Evolutionary conservation across 2,888 invertebrate species (phyloP), one percentile per base, ranked within the genome.

Genomic region (Allygus modestus): DNA sequence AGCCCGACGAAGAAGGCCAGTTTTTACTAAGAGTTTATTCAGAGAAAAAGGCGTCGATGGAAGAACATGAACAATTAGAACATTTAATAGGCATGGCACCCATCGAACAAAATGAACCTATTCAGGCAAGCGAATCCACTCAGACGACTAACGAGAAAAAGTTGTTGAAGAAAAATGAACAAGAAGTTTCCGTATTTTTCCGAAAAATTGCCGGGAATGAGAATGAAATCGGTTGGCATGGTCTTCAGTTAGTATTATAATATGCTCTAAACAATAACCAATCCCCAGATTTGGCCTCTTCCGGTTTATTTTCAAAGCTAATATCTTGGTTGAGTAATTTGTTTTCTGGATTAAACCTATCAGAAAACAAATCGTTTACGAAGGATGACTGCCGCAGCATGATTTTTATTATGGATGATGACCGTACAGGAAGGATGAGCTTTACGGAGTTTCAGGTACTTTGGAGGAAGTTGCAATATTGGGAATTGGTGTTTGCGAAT

Each of bases 331-430:
- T 26, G 20, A 12, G 0, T 58, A 23, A 7, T 23, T 23, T 58
- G 15, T 23, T 58, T 58, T 23, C 20, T 58, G 26, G 11, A 58
- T 37, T 37, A 9, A 9, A 4, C 23, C 58, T 23, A 23, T 37
- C 58, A 58, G 23, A 58, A 23, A 23, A 26, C 20, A 58, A 58
- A 12, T 1, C 20, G 20, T 58, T 65, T 20, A 28, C 65, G 17
- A 65, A 65, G 31, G 28, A 65, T 2, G 65, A 65, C 7, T 65
- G 65, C 17, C 65, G 65, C 31, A 28, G 17, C 2, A 65, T 65
- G 65, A 65, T 65, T 15, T 2, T 7, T 4, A 0, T 65, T 1
- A 4, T 65, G 31, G 65, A 65, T 28, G 65, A 28, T 15, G 65
- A 65, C 12, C 15, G 4, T 2, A 9, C 65, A 1, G 65, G 65